Evolutionary conservation across 2,113 vertebrate genomes (phyloP).

Genomic region (Lampris megalopsis): DNA sequence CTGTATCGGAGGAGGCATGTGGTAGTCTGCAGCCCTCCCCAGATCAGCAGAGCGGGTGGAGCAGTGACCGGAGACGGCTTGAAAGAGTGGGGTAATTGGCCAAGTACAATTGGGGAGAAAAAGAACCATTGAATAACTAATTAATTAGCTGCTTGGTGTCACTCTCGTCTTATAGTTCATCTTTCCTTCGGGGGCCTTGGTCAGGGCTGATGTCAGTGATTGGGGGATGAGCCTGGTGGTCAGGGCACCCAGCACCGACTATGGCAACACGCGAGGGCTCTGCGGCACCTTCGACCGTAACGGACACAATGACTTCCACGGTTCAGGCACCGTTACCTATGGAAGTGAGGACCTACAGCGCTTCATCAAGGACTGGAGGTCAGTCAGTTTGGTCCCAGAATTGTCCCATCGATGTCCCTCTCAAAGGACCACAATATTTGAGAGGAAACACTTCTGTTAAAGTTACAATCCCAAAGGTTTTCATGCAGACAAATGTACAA

Average conservation of each 20-base stretch:
- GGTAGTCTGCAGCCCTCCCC: too few relatives aligned
- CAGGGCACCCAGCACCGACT: slow-evolving; percentile 76
- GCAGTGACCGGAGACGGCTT: too few relatives aligned
- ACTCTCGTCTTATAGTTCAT: slow-evolving; percentile 73
- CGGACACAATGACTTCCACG: slow-evolving; percentile 79
- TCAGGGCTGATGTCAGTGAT: slow-evolving; percentile 77
- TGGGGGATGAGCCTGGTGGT: slow-evolving; percentile 84
- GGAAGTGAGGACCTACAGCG: slow-evolving; percentile 51
- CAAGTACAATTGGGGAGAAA: too few relatives aligned
- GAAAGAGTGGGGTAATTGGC: too few relatives aligned
- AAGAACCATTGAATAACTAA: neutral
- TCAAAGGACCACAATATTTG: too few relatives aligned
- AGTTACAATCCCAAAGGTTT: too few relatives aligned
- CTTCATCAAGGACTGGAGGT: slow-evolving; percentile 84
- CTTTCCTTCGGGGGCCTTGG: slow-evolving; percentile 85
- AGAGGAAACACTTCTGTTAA: too few relatives aligned
- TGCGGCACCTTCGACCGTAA: slow-evolving; percentile 83
- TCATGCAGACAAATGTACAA: too few relatives aligned
- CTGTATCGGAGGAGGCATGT: too few relatives aligned
- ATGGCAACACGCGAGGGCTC: slow-evolving; percentile 80
- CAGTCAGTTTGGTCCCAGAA: slow-evolving; percentile 17
- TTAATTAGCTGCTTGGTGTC: slow-evolving; percentile 43
- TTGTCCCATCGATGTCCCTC: too few relatives aligned
- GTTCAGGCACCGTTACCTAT: slow-evolving; percentile 43
- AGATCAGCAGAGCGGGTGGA: too few relatives aligned